Evolutionary conservation across 53 echinoderm and acorn worm species (phyloP).

Genomic region (Stichopus horrens): DNA sequence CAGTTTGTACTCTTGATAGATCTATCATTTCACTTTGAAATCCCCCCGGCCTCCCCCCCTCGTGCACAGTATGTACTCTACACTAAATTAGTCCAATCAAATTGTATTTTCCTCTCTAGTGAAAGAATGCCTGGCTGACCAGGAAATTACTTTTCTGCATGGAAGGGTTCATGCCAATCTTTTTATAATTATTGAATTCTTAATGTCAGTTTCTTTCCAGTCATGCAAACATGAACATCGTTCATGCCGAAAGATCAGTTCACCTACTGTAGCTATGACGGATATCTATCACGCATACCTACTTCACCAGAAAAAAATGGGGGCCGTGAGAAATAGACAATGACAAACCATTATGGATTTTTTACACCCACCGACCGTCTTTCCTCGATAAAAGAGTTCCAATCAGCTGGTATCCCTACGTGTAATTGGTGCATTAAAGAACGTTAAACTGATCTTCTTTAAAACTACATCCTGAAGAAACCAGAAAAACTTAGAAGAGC

Average conservation of each 20-base stretch:
- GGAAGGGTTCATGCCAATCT: slow-evolving; percentile 16
- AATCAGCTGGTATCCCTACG: neutral
- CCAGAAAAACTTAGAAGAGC: neutral
- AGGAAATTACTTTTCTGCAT: slow-evolving; percentile 44
- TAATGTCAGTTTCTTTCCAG: slow-evolving; percentile 4
- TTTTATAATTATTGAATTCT: neutral
- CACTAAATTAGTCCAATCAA: slow-evolving; percentile 6
- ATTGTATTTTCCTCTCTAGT: neutral
- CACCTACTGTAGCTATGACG: neutral
- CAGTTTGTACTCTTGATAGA: too few species aligned
- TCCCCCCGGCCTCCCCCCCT: too few species aligned
- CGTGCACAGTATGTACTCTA: neutral
- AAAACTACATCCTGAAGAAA: neutral
- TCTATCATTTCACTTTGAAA: too few species aligned
- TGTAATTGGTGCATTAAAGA: neutral
- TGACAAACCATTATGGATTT: neutral
- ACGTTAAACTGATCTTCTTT: neutral
- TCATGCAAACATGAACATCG: slow-evolving; percentile 27
- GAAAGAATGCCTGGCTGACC: neutral
- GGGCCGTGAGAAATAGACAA: neutral
- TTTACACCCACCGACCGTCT: neutral
- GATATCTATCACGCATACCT: neutral
- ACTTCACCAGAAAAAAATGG: too few species aligned
- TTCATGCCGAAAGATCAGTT: neutral
- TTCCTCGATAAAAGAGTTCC: neutral